A percentile compares a stretch with the other conserved stretches of the same genome.
Conservation (phyloP, 1,140 invertebrate species). For the Leptonema lineaticorne region DNA sequence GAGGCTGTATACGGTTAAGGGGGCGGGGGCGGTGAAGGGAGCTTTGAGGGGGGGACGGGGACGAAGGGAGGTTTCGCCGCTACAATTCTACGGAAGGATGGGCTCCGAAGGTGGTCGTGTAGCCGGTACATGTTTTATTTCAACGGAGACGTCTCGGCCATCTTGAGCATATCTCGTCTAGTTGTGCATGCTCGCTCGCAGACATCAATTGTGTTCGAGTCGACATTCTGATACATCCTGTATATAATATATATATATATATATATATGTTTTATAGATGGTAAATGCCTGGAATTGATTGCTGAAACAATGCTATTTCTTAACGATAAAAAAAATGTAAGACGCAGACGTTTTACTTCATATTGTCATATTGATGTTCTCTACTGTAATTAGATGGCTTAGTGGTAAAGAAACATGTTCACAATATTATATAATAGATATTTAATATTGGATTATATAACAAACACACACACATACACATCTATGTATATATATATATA, state of each 20-base stretch:
- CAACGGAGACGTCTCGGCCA: neutral
- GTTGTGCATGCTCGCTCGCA: neutral
- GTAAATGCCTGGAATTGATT: slow-evolving; percentile 10
- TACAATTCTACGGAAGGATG: too few relatives aligned
- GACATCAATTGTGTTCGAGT: slow-evolving; percentile 18
- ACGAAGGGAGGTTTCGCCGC: too few relatives aligned
- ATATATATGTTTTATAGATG: neutral
- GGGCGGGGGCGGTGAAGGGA: too few relatives aligned
- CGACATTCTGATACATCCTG: neutral
- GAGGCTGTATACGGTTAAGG: too few relatives aligned
- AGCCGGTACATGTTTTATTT: neutral
- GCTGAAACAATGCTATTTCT: slow-evolving; percentile 12
- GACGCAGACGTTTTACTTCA: neutral
- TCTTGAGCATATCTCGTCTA: slow-evolving; percentile 1
- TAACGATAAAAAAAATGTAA: slow-evolving; percentile 2
- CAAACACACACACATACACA: neutral
- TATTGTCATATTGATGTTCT: too few relatives aligned
- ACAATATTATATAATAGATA: too few relatives aligned
- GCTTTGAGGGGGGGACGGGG: neutral
- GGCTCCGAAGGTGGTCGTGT: too few relatives aligned
- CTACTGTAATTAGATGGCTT: too few relatives aligned
- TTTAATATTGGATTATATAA: too few relatives aligned
- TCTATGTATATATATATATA: neutral
- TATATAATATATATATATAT: too few relatives aligned
- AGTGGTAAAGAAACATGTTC: too few relatives aligned